Evolutionary conservation across 1,140 invertebrate genomes (phyloP).

Genomic region (Papilio glaucus): DNA sequence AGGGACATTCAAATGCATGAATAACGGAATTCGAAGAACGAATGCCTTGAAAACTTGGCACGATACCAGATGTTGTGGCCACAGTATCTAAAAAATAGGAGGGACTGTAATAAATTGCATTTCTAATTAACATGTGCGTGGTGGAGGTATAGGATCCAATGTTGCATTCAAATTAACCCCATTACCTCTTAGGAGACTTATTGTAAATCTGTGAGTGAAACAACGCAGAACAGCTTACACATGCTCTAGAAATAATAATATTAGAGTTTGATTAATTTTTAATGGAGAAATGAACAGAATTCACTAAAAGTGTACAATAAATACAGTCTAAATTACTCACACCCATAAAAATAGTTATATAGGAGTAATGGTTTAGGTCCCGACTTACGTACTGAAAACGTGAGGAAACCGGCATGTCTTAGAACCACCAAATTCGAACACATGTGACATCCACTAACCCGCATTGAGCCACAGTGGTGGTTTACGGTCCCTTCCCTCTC

Average conservation of each 20-base stretch:
- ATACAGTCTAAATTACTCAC: too few species aligned
- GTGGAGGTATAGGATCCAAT: constrained; percentile 8
- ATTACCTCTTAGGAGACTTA: constrained; percentile 20
- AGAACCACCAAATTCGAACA: too few species aligned
- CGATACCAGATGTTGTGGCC: constrained; percentile 22
- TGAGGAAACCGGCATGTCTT: too few species aligned
- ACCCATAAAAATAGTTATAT: too few species aligned
- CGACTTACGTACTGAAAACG: too few species aligned
- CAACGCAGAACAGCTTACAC: not conserved
- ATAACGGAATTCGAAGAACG: constrained; percentile 36
- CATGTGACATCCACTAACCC: too few species aligned
- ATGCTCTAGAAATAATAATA: not conserved
- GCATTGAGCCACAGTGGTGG: too few species aligned
- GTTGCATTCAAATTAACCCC: constrained; percentile 6
- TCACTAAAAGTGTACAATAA: too few species aligned
- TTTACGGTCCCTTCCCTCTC: too few species aligned
- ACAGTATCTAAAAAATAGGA: constrained; percentile 35
- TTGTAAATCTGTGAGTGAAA: not conserved
- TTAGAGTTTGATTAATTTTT: not conserved
- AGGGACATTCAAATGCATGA: constrained; percentile 39
- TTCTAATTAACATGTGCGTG: constrained; percentile 36
- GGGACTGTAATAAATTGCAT: constrained; percentile 27
- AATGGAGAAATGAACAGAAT: too few species aligned
- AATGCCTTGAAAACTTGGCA: constrained; percentile 37
- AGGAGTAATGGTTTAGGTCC: too few species aligned